Conservation (phyloP, 2,888 invertebrate species). For the Seladonia tumulorum region DNA sequence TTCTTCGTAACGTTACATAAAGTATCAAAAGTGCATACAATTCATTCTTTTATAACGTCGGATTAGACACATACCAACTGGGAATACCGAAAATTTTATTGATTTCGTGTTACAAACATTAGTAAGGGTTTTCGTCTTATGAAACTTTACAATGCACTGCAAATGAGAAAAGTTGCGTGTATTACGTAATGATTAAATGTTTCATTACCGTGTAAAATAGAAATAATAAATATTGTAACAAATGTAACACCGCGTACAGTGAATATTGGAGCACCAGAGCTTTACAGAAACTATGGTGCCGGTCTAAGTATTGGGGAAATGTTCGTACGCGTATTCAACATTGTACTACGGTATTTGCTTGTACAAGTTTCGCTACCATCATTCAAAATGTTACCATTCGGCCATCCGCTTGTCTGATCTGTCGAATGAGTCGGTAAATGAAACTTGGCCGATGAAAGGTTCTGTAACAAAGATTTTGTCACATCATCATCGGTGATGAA, state of each 20-base stretch:
- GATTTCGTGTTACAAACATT: constrained; percentile 14
- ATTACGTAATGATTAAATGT: constrained; percentile 34
- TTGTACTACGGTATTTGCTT: constrained; percentile 55
- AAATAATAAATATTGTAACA: constrained; percentile 74
- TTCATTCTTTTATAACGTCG: constrained; percentile 14
- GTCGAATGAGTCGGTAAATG: constrained; percentile 69
- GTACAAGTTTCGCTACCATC: constrained; percentile 48
- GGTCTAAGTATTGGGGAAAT: constrained; percentile 68
- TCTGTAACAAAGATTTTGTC: constrained; percentile 63
- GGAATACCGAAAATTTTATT: constrained; percentile 29
- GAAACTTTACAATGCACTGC: constrained; percentile 19
- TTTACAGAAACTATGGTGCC: constrained; percentile 51
- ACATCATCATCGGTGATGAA: constrained; percentile 15
- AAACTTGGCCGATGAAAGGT: constrained; percentile 66
- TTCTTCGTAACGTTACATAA: constrained; percentile 36
- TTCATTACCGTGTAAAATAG: constrained; percentile 43
- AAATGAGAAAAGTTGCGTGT: constrained; percentile 37
- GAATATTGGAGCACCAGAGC: constrained; percentile 1
- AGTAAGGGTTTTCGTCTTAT: neutral
- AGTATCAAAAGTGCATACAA: constrained; percentile 42
- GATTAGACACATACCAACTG: neutral
- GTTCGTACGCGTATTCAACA: constrained; percentile 60
- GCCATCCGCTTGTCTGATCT: constrained; percentile 70
- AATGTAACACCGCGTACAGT: constrained; percentile 57
- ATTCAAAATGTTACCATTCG: constrained; percentile 64